Evolutionary conservation across 2,113 vertebrate species (phyloP).

Genomic region (Neodontobutis hainanensis): DNA sequence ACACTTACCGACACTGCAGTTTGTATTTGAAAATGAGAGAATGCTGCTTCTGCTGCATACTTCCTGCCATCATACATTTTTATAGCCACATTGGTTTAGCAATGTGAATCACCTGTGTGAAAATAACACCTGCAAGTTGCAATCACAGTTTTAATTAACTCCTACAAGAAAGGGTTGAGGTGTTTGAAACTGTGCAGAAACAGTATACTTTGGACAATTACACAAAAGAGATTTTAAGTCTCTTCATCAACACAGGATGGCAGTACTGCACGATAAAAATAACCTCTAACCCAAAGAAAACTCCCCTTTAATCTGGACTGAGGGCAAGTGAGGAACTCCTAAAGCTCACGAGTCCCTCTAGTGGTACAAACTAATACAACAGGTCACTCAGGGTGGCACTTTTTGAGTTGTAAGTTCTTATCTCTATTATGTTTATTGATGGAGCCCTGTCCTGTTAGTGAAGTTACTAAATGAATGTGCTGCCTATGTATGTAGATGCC

Average conservation of each 20-base stretch:
- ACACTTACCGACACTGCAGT: slow-evolving; percentile 53
- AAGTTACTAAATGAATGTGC: too few species aligned
- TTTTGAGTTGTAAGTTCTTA: neutral
- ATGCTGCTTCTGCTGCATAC: neutral
- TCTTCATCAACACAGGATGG: too few species aligned
- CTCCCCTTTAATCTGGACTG: neutral
- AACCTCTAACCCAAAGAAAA: neutral
- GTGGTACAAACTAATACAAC: neutral
- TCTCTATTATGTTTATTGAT: neutral
- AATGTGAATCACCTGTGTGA: slow-evolving; percentile 36
- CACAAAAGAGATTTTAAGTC: neutral
- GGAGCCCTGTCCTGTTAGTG: too few species aligned
- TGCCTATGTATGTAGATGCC: too few species aligned
- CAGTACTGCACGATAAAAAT: neutral
- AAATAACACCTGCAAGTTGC: slow-evolving; percentile 2
- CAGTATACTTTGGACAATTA: slow-evolving; percentile 7
- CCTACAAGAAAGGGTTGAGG: slow-evolving; percentile 10
- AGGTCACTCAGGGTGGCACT: neutral
- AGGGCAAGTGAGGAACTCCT: neutral
- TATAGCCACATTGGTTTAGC: neutral
- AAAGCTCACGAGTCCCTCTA: neutral
- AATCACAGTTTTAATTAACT: slow-evolving; percentile 33
- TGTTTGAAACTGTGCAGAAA: slow-evolving; percentile 5
- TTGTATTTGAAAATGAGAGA: slow-evolving; percentile 30
- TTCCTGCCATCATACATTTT: neutral